Evolutionary conservation across 1,140 invertebrate species (phyloP).

Genomic region (Drosophila albomicans): DNA sequence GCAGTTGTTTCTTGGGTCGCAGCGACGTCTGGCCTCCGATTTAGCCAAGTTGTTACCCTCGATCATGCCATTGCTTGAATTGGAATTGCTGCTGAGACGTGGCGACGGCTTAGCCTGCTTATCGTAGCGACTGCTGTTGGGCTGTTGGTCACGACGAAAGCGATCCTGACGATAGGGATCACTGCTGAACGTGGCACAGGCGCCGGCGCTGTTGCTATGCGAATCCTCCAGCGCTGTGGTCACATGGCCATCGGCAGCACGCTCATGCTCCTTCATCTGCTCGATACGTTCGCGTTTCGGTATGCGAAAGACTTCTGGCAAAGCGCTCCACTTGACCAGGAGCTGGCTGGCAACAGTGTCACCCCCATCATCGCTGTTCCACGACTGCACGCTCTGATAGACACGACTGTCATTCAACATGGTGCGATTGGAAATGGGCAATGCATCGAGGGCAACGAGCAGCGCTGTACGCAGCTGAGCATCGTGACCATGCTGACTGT

Average conservation of each 20-base stretch:
- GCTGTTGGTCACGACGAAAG: constrained; percentile 58
- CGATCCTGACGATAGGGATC: constrained; percentile 85
- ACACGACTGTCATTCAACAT: constrained; percentile 97
- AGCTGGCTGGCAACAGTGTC: constrained; percentile 70
- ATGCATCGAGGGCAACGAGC: constrained; percentile 91
- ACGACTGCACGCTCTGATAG: constrained; percentile 92
- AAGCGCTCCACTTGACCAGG: constrained; percentile 61
- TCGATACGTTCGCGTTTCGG: constrained; percentile 97
- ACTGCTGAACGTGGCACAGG: constrained; percentile 24
- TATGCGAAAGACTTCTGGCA: constrained; percentile 93
- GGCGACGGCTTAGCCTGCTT: constrained; percentile 28
- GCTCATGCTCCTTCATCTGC: constrained; percentile 96
- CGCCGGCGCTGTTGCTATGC: constrained; percentile 38
- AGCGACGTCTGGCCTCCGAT: constrained; percentile 12
- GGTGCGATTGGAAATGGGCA: constrained; percentile 97
- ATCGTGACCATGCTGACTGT: constrained; percentile 87
- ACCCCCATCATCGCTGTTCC: constrained; percentile 86
- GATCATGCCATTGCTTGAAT: constrained; percentile 29
- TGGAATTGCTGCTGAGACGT: constrained; percentile 45
- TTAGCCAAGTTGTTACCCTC: constrained; percentile 14
- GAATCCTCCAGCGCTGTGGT: constrained; percentile 68
- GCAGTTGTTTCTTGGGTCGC: constrained; percentile 13
- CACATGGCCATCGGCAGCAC: constrained; percentile 88
- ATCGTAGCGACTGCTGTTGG: constrained; percentile 38
- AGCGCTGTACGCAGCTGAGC: constrained; percentile 89